A percentile compares a stretch with the other conserved stretches of the same genome.
phyloP scores from a whole-genome alignment of 2,888 invertebrate genomes.

The Chorisops tibialis region DNA sequence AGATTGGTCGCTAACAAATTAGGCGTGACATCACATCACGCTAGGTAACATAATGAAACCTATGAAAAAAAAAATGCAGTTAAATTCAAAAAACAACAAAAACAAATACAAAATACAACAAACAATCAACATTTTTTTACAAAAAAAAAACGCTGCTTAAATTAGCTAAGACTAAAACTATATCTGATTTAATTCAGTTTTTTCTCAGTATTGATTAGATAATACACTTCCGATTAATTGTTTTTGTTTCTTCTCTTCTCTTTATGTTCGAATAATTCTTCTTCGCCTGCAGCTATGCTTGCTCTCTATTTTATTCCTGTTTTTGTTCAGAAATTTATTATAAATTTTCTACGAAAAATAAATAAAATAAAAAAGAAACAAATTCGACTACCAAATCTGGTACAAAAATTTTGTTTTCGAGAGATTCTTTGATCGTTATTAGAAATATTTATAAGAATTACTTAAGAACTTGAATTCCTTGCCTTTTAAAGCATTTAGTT shows the following conservation, averaged over 20 bases:
- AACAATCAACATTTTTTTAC: background rate
- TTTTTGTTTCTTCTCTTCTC: slow-evolving; percentile 32
- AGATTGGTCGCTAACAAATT: slow-evolving; percentile 90
- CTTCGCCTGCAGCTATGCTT: slow-evolving; percentile 20
- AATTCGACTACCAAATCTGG: too few relatives aligned
- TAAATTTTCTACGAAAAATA: background rate
- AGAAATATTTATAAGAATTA: background rate
- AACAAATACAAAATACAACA: slow-evolving; percentile 23
- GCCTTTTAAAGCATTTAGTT: background rate
- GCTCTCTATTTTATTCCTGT: slow-evolving; percentile 17
- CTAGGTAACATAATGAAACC: slow-evolving; percentile 40
- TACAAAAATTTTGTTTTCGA: background rate
- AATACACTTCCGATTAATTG: slow-evolving; percentile 14
- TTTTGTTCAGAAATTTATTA: background rate
- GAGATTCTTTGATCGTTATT: slow-evolving; percentile 23
- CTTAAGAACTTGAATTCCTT: too few relatives aligned
- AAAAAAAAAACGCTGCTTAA: slow-evolving; percentile 31
- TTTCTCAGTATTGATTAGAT: slow-evolving; percentile 9
- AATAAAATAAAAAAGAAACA: background rate
- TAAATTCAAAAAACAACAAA: slow-evolving; percentile 14
- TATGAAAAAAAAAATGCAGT: slow-evolving; percentile 31
- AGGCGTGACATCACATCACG: slow-evolving; percentile 69
- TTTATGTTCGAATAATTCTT: slow-evolving; percentile 32
- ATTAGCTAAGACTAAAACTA: slow-evolving; percentile 25
- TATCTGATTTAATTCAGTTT: slow-evolving; percentile 19